Evolutionary conservation across 30 jellyfish, hydroid and myxozoan genomes (phyloP).

Genomic region (Chrysaora quinquecirrha): DNA sequence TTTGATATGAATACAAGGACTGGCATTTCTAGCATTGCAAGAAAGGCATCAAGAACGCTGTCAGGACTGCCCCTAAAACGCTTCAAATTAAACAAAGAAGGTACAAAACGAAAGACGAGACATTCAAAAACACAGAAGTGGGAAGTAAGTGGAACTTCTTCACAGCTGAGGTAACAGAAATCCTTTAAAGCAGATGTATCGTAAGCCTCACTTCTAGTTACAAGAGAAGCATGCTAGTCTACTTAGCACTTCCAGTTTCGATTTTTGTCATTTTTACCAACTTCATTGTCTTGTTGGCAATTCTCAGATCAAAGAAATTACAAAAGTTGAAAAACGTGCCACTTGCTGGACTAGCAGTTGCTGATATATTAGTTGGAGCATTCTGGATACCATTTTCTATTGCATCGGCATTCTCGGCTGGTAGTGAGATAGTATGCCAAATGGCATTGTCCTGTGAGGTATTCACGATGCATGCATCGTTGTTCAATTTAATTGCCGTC

Average conservation of each 20-base stretch:
- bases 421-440: slow-evolving; percentile 40
- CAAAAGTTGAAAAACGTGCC: slow-evolving; percentile 66
- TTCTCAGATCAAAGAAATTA: slow-evolving; percentile 20
- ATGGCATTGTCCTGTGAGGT: slow-evolving; percentile 59
- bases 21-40: too few relatives aligned
- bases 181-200: too few relatives aligned
- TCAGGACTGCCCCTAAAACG: too few relatives aligned
- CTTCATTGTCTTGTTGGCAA: slow-evolving; percentile 35
- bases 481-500: slow-evolving; percentile 57
- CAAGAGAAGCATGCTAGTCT: slow-evolving; percentile 28
- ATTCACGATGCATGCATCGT: slow-evolving; percentile 64
- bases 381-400: slow-evolving; percentile 66
- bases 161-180: not conserved
- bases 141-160: not conserved
- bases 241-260: slow-evolving; percentile 44
- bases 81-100: too few relatives aligned
- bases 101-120: not conserved
- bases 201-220: too few relatives aligned
- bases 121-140: not conserved
- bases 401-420: slow-evolving; percentile 45
- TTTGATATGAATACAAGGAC: too few relatives aligned
- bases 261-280: slow-evolving; percentile 56
- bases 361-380: slow-evolving; percentile 59
- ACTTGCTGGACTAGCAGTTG: slow-evolving; percentile 55
- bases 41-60: too few relatives aligned